Percentiles rank a stretch among this genome's conserved stretches.
Evolutionary conservation across 2,113 vertebrate genomes (phyloP).

Genomic region (Mystacornis crossleyi): DNA sequence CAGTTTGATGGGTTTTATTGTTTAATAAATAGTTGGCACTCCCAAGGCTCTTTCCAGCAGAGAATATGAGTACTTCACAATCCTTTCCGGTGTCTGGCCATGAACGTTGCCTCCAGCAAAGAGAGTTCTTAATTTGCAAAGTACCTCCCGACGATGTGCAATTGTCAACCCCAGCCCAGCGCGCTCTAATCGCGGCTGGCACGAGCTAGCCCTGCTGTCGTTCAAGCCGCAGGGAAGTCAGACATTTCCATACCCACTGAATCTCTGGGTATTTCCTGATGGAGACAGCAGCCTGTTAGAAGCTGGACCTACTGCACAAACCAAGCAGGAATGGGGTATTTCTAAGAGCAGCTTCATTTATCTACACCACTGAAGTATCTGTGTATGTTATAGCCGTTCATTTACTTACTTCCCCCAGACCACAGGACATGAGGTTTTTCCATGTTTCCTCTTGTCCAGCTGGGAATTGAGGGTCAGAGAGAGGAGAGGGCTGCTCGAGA

Average conservation of each 20-base stretch:
- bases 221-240: background rate
- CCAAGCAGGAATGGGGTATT: background rate
- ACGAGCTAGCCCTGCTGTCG: background rate
- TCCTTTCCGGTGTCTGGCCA: background rate
- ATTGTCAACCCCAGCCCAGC: background rate
- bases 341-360: background rate
- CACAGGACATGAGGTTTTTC: background rate
- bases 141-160: background rate
- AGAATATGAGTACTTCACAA: background rate
- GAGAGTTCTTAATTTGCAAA: fast-evolving
- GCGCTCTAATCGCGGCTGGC: background rate
- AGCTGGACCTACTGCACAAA: background rate
- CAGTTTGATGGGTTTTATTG: background rate
- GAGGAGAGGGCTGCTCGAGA: background rate
- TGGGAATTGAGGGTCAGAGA: background rate
- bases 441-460: background rate
- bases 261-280: background rate
- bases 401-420: background rate
- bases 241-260: background rate
- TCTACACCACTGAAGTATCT: background rate
- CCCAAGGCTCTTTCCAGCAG: background rate
- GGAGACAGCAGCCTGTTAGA: background rate
- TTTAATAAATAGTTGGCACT: conserved; percentile 37
- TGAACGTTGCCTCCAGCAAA: conserved; percentile 1
- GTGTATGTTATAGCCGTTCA: fast-evolving